Base-by-base conservation (phyloP, 1,140 invertebrate genomes). In the Drosophila auraria region DNA sequence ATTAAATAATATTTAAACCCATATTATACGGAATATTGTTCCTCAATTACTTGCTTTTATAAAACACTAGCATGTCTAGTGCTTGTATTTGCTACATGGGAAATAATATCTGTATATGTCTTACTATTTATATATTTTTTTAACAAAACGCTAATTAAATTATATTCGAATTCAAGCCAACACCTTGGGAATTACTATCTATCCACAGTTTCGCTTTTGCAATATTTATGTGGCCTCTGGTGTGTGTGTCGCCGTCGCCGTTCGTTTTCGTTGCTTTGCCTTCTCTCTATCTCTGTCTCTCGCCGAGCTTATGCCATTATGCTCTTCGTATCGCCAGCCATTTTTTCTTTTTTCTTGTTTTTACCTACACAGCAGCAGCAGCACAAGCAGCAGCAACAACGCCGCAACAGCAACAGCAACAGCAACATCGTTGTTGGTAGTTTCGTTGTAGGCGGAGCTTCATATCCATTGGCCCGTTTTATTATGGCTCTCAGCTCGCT, bases 381-480 rank as follows among this genome's bases (percentile, higher is more conserved):
- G 15, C 57, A 66, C 27, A 47, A 65, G 15, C 54, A 63, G 14
- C 45, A 70, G 20, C 40, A 70, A 47, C 57, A 77, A 40, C 57
- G 68, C 11, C 25, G 15, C 73, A 60, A 40, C 54, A 65, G 20
- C 42, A 59, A 56, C 36, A 51, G 30, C 47, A 65, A 56, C 49
- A 76, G 60, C 57, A 81, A 68, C 70, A 87, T 82, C 63, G 76
- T 83, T 73, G 84, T 89, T 75, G 84, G 84, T 89, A 86, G 86
- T 90, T 90, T 86, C 78, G 71, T 82, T 82, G 86, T 90, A 91
- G 90, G 90, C 90, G 90, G 90, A 92, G 90, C 90, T 92, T 92
- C 86, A 92, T 92, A 90, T 82, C 83, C 90, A 92, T 92, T 92
- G 90, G 90, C 81, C 62, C 90, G 81, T 90, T 90, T 90, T 90